Percentiles rank a stretch among this genome's conserved stretches.
Evolutionary conservation across 2,888 invertebrate species (phyloP).

Genomic region (Germaria angustata): DNA sequence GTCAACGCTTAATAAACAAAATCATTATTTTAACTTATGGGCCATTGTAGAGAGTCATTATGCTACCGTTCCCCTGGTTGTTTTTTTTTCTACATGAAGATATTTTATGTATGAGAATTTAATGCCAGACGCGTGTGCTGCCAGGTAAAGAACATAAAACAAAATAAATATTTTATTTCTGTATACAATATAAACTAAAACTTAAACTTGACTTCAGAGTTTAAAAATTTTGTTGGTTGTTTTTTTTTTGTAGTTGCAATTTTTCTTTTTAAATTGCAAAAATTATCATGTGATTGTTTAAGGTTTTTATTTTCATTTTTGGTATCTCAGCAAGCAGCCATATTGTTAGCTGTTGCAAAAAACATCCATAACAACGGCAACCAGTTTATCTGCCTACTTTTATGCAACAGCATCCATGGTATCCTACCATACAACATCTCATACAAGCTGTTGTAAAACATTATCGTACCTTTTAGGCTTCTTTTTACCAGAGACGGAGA

Average conservation of each 20-base stretch:
- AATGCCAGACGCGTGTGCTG: conserved; percentile 52
- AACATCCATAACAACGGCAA: conserved; percentile 33
- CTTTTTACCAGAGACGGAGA: conserved; percentile 22
- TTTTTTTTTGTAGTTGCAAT: background rate
- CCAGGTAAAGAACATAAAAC: background rate
- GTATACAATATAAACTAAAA: conserved; percentile 31
- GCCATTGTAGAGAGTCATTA: conserved; percentile 64
- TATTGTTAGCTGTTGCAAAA: conserved; percentile 45
- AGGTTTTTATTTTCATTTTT: conserved; percentile 35
- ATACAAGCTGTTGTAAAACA: conserved; percentile 28
- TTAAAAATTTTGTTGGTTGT: conserved; percentile 8
- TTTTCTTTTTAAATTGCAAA: conserved; percentile 43
- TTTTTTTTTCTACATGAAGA: conserved; percentile 10
- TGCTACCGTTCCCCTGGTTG: conserved; percentile 57
- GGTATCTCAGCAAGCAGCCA: conserved; percentile 57
- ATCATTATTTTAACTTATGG: conserved; percentile 66
- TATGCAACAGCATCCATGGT: conserved; percentile 45
- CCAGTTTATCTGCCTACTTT: conserved; percentile 64
- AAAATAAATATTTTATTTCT: background rate
- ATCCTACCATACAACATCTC: background rate
- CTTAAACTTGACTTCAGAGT: conserved; percentile 36
- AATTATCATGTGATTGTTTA: conserved; percentile 63
- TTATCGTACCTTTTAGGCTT: conserved; percentile 59
- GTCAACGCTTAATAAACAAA: conserved; percentile 66
- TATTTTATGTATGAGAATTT: conserved; percentile 63